Evolutionary conservation across 1,140 invertebrate genomes (phyloP).

Genomic region (Drosophila chauvacae): DNA sequence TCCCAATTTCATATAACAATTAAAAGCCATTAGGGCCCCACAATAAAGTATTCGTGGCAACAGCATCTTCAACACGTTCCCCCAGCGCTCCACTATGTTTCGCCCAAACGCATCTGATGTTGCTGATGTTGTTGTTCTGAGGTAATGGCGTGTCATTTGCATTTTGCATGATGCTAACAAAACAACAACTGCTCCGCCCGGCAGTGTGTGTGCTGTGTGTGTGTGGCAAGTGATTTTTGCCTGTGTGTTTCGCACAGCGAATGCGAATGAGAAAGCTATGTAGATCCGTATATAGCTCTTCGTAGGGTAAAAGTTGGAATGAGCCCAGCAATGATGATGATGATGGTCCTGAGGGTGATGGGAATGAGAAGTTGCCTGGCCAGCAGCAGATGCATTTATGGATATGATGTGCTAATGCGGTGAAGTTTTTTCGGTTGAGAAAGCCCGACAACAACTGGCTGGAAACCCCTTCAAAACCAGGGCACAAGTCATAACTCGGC

Average conservation of each 20-base stretch:
- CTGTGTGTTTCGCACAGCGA: conserved; percentile 14
- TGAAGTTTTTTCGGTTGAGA: conserved; percentile 8
- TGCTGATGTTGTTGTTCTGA: conserved; percentile 22
- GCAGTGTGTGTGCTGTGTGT: conserved; percentile 21
- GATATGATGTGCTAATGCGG: conserved; percentile 45
- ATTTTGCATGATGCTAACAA: conserved; percentile 61
- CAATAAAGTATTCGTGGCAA: conserved; percentile 60
- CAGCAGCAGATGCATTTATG: conserved; percentile 33
- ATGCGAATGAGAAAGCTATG: conserved; percentile 26
- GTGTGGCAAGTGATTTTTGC: conserved; percentile 31
- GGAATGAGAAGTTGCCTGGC: conserved; percentile 6
- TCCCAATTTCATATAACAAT: conserved; percentile 76
- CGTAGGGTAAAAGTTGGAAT: conserved; percentile 27
- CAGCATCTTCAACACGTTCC: conserved; percentile 37
- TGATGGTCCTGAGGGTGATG: background rate
- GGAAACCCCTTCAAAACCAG: conserved; percentile 2
- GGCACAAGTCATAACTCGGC: conserved; percentile 15
- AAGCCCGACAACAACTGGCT: background rate
- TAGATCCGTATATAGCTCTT: conserved; percentile 29
- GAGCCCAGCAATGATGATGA: conserved; percentile 17
- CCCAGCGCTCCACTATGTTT: conserved; percentile 2
- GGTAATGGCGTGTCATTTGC: conserved; percentile 78
- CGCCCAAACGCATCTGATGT: conserved; percentile 22
- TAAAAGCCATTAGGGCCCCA: conserved; percentile 76
- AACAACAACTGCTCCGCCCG: conserved; percentile 36